phyloP scores from a whole-genome alignment of 2,113 vertebrate genomes.

The Paramormyrops kingsleyae region DNA sequence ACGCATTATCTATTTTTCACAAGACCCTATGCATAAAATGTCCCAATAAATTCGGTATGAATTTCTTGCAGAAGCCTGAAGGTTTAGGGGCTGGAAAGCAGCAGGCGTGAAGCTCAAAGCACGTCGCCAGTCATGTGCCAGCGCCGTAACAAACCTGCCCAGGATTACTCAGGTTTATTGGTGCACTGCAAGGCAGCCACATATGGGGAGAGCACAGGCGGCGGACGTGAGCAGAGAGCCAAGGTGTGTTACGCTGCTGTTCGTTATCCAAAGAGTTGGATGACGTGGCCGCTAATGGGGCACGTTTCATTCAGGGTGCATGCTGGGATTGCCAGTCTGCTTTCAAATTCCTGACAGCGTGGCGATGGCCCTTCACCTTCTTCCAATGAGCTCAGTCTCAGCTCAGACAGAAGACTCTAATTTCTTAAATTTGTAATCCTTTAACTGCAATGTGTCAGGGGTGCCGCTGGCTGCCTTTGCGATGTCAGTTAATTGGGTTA shows the following conservation, averaged over 20 bases:
- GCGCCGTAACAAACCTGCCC: not conserved
- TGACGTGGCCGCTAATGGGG: not conserved
- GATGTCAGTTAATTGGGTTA: constrained; percentile 7
- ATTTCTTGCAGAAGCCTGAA: not conserved
- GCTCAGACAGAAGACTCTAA: not conserved
- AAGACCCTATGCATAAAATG: not conserved
- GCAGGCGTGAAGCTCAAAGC: not conserved
- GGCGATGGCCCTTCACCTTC: not conserved
- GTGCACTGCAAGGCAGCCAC: not conserved
- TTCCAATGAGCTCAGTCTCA: not conserved
- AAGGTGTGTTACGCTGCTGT: not conserved
- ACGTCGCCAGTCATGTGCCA: not conserved
- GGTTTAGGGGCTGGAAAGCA: not conserved
- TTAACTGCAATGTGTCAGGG: not conserved
- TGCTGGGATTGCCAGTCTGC: not conserved
- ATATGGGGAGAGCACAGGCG: not conserved
- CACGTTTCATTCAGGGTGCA: not conserved
- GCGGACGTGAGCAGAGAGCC: not conserved
- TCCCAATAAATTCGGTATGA: not conserved
- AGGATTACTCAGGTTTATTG: not conserved
- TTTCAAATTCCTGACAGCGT: not conserved
- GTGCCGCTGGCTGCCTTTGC: not conserved
- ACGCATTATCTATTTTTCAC: not conserved
- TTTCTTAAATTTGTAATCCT: constrained; percentile 3
- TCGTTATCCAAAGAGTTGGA: not conserved